These are phyloP conservation scores for Megalurothrips usitatus DNA, from an alignment of 2,888 invertebrate species.

Conservation along the genomic window DNA sequence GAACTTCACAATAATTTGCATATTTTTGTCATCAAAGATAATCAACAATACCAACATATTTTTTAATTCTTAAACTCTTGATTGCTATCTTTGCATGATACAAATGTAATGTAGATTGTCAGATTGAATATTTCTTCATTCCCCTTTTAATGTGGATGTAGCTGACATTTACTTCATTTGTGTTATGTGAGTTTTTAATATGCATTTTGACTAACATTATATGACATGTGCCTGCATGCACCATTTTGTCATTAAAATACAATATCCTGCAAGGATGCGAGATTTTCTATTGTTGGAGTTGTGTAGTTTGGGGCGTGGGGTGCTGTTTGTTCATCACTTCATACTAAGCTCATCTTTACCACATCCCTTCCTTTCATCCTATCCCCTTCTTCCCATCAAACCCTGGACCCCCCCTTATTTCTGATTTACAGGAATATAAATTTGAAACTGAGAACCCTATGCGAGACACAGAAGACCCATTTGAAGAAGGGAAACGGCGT, in stretches of 20 bases:
- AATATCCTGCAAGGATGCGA: not conserved
- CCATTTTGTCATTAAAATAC: not conserved
- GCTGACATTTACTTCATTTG: not conserved
- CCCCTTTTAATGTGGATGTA: not conserved
- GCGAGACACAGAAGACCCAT: conserved; percentile 67
- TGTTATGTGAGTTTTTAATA: not conserved
- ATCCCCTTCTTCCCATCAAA: not conserved
- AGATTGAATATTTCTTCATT: not conserved
- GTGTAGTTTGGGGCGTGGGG: not conserved
- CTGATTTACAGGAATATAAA: conserved; percentile 58
- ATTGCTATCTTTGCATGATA: too few relatives aligned
- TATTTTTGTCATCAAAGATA: too few relatives aligned
- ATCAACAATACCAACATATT: too few relatives aligned
- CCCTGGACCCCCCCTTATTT: not conserved
- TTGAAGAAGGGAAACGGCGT: conserved; percentile 79
- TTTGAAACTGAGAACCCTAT: conserved; percentile 85
- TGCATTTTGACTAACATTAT: not conserved
- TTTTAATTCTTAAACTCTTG: too few relatives aligned
- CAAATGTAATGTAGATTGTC: not conserved
- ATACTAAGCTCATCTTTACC: not conserved
- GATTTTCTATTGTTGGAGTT: conserved; percentile 19
- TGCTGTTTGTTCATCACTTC: not conserved
- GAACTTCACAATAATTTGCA: too few relatives aligned
- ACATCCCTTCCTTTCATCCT: not conserved
- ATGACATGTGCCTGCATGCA: not conserved